phyloP scores from a whole-genome alignment of 2,113 vertebrate genomes.

The Potamarius usumacintae region DNA sequence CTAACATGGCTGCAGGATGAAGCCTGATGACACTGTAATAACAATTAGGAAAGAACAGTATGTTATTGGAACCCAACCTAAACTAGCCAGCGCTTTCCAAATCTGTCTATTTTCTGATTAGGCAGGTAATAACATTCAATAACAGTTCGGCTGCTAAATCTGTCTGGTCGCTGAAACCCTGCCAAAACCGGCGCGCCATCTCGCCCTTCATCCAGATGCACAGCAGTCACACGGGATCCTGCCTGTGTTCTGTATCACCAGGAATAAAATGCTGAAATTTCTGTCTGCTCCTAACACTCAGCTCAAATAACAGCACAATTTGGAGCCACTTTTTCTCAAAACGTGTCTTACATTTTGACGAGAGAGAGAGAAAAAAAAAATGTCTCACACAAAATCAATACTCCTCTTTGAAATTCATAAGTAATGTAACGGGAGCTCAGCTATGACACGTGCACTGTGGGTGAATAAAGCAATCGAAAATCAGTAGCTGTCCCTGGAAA shows the following conservation, averaged over 20 bases:
- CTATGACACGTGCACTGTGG: background rate
- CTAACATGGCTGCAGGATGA: background rate
- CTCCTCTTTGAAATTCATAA: constrained; percentile 6
- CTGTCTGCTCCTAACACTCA: background rate
- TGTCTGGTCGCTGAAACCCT: constrained; percentile 31
- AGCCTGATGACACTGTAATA: background rate
- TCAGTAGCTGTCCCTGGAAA: constrained; percentile 20
- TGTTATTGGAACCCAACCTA: background rate
- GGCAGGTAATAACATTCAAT: constrained; percentile 36
- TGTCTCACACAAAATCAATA: constrained; percentile 28
- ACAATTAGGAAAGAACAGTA: background rate
- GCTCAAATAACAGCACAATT: constrained; percentile 32
- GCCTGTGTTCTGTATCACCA: background rate
- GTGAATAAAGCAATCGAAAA: constrained; percentile 12
- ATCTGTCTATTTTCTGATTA: constrained; percentile 40
- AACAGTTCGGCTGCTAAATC: constrained; percentile 33
- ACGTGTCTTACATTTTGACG: background rate
- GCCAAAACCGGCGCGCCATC: constrained; percentile 16
- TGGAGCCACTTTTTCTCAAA: background rate
- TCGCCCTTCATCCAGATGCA: constrained; percentile 31
- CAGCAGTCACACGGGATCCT: background rate
- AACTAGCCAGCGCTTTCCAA: constrained; percentile 18
- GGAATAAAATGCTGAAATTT: background rate
- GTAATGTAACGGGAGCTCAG: background rate
- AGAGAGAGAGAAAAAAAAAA: background rate